phyloP scores from a whole-genome alignment of 2,888 invertebrate genomes.

The Hololepta plana region DNA sequence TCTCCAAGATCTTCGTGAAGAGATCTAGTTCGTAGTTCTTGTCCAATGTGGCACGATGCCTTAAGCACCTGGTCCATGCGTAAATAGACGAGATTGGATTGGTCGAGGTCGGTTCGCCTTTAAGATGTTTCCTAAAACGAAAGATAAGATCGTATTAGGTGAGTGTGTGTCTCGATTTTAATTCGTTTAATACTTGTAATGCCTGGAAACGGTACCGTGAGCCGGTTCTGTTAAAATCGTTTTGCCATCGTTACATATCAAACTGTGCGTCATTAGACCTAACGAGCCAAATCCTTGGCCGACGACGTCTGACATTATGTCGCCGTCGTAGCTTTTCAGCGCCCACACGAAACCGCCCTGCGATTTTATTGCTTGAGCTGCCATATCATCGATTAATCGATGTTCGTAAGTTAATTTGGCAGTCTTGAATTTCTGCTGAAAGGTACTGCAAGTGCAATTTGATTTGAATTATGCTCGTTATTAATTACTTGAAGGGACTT shows the following conservation, averaged over 20 bases:
- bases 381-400: slow-evolving; percentile 77
- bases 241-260: slow-evolving; percentile 67
- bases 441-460: too few species aligned
- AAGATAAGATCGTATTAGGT: too few species aligned
- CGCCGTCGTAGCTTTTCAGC: slow-evolving; percentile 80
- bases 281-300: slow-evolving; percentile 59
- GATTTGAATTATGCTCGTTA: slow-evolving; percentile 2
- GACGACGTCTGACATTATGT: slow-evolving; percentile 71
- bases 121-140: slow-evolving; percentile 55
- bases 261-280: slow-evolving; percentile 74
- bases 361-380: slow-evolving; percentile 63
- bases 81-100: slow-evolving; percentile 86
- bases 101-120: slow-evolving; percentile 65
- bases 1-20: slow-evolving; percentile 51
- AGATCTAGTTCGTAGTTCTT: slow-evolving; percentile 45
- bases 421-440: too few species aligned
- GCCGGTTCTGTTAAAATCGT: slow-evolving; percentile 79
- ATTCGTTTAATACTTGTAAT: slow-evolving; percentile 38
- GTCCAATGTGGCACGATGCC: slow-evolving; percentile 64
- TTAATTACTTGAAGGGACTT: slow-evolving; percentile 14
- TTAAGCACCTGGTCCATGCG: slow-evolving; percentile 69
- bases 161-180: background rate
- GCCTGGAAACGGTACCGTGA: slow-evolving; percentile 74
- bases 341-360: slow-evolving; percentile 76
- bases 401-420: slow-evolving; percentile 72